phyloP scores from a whole-genome alignment of 1,140 invertebrate species.

The Drosophila sulfurigaster region DNA sequence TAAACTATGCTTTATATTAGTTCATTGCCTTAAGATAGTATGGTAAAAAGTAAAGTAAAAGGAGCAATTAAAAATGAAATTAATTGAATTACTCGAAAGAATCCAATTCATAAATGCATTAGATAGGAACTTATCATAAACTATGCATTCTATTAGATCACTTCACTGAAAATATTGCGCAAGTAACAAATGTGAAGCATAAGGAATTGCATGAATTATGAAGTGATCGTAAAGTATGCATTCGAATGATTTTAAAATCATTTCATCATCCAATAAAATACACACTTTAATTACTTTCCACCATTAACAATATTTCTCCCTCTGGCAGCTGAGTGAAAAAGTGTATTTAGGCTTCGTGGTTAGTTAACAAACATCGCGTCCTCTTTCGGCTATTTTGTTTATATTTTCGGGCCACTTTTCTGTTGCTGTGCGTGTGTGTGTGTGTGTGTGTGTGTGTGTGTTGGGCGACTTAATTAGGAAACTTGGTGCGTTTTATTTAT shows the following conservation, averaged over 20 bases:
- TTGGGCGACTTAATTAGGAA: conserved; percentile 77
- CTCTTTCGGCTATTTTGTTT: conserved; percentile 50
- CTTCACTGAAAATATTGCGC: background rate
- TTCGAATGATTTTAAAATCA: background rate
- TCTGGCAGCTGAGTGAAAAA: background rate
- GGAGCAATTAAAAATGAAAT: too few species aligned
- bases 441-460: conserved; percentile 38
- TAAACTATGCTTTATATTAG: too few species aligned
- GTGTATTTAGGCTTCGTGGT: conserved; percentile 25
- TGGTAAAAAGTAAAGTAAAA: too few species aligned
- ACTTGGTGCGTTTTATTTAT: conserved; percentile 79
- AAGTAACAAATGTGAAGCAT: background rate
- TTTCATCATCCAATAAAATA: too few species aligned
- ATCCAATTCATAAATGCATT: too few species aligned
- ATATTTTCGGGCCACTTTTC: conserved; percentile 47
- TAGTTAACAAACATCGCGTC: background rate
- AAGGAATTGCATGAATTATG: background rate
- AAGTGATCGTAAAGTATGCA: background rate
- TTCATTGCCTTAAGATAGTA: too few species aligned
- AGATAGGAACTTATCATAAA: too few species aligned
- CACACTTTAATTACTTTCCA: too few species aligned
- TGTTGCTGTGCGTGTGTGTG: conserved; percentile 2
- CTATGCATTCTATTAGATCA: too few species aligned
- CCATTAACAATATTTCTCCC: too few species aligned
- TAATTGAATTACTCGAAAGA: too few species aligned